Evolutionary conservation across 2,113 vertebrate genomes (phyloP).

Genomic region (Chloropsis hardwickii): DNA sequence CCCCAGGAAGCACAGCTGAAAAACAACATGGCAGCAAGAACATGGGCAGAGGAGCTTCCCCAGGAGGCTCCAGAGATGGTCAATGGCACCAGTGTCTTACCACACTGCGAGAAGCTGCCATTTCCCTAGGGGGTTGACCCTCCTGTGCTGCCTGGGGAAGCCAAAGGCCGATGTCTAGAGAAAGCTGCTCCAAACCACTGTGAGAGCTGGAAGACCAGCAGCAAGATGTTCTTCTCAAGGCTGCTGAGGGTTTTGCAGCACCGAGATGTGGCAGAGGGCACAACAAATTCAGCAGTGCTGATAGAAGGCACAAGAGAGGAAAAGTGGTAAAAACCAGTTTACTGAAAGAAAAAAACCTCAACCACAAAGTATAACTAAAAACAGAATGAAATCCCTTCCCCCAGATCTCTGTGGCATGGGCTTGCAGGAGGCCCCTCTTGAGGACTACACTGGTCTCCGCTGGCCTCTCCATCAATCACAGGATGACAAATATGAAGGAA

Average conservation of each 20-base stretch:
- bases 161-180: not conserved
- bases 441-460: not conserved
- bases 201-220: not conserved
- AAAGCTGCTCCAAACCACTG: not conserved
- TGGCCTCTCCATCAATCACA: not conserved
- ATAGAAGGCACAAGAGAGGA: not conserved
- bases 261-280: rapidly evolving
- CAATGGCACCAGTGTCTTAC: not conserved
- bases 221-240: rapidly evolving
- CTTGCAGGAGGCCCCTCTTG: not conserved
- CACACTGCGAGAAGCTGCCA: not conserved
- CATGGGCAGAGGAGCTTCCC: not conserved
- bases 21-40: not conserved
- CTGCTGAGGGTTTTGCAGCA: not conserved
- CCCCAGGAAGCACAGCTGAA: not conserved
- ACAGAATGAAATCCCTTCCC: not conserved
- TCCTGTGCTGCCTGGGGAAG: rapidly evolving
- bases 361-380: not conserved
- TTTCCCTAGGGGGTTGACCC: rapidly evolving
- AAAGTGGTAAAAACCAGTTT: not conserved
- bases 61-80: not conserved
- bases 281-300: not conserved
- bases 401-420: not conserved
- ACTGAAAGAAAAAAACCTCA: not conserved
- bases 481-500: not conserved